Evolutionary conservation across 23 tunicate species (phyloP), one percentile per base, ranked within the genome.

Genomic region (Trididemnum miniatum): DNA sequence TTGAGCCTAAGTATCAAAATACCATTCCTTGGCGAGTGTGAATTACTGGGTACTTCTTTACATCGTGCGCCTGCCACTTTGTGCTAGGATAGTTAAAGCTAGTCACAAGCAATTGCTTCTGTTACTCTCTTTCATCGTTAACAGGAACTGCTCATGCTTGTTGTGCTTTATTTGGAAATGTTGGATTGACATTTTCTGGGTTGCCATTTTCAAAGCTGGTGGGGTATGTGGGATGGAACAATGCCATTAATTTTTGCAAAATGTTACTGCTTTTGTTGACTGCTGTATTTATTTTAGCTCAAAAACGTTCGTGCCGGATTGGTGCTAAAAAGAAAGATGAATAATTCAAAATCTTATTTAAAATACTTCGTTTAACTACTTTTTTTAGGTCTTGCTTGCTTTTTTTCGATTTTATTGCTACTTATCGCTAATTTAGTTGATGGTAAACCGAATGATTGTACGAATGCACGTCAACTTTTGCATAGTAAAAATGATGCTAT

Each of bases 111-210:
- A n/a, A n/a, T n/a, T n/a, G n/a, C n/a, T n/a, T n/a, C n/a, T n/a
- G n/a, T n/a, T n/a, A n/a, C n/a, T n/a, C n/a, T 9, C 57, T 49
- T 49, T 9, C 57, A 12, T 4, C 23, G 33, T 49, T 39, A 18
- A 20, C 77, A 92, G 97, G 97, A 24, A 71, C 92, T 22, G 35
- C 89, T 7, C 92, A 87, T 87, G 97, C 97, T 4, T 91, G 77
- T 26, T 81, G 80, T 71, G 82, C 97, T 35, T 37, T 92, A 1
- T 57, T 79, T 85, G 97, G 97, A 20, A 92, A 87, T 63, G 31
- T 92, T 77, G 97, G 97, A 1, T 33, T 92, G 65, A 87, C 65
- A 40, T 4, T 79, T 0, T 71, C 94, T 22, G 97, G 97, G 1
- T 71, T 87, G 15, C 97, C 97, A 25, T 83, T 87, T 79, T 82